These are phyloP conservation scores for Callyntrura guangdongensis DNA, from an alignment of 2,888 invertebrate genomes.

Conservation along the genomic window DNA sequence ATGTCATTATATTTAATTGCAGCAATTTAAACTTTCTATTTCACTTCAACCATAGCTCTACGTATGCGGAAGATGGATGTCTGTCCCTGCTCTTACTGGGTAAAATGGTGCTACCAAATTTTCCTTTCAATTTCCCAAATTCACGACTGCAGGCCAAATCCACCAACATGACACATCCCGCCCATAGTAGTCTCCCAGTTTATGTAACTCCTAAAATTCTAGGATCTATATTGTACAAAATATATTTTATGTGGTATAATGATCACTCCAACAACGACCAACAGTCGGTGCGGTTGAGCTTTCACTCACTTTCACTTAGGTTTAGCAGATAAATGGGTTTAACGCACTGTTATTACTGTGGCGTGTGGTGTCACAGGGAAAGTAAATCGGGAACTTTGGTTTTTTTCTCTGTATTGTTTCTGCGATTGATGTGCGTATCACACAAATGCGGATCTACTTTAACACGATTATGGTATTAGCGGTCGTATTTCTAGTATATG, in stretches of 20 bases:
- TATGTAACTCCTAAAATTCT: neutral
- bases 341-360: constrained; percentile 27
- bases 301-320: constrained; percentile 61
- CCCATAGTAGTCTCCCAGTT: neutral
- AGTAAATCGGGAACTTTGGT: constrained; percentile 4
- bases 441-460: neutral
- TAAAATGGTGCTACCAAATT: neutral
- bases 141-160: constrained; percentile 22
- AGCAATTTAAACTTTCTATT: constrained; percentile 71
- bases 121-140: constrained; percentile 39
- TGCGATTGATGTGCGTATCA: neutral
- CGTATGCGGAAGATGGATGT: constrained; percentile 1
- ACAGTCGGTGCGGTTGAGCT: constrained; percentile 68
- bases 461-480: neutral
- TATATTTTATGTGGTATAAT: constrained; percentile 4
- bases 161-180: neutral
- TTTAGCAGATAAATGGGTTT: constrained; percentile 46
- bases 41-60: constrained; percentile 11
- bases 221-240: neutral
- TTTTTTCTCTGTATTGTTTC: neutral
- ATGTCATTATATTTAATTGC: constrained; percentile 78
- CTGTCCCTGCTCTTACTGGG: neutral
- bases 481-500: neutral
- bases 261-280: constrained; percentile 49
- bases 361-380: constrained; percentile 20